Evolutionary conservation across 1,140 invertebrate species (phyloP).

Genomic region (Sipha flava): DNA sequence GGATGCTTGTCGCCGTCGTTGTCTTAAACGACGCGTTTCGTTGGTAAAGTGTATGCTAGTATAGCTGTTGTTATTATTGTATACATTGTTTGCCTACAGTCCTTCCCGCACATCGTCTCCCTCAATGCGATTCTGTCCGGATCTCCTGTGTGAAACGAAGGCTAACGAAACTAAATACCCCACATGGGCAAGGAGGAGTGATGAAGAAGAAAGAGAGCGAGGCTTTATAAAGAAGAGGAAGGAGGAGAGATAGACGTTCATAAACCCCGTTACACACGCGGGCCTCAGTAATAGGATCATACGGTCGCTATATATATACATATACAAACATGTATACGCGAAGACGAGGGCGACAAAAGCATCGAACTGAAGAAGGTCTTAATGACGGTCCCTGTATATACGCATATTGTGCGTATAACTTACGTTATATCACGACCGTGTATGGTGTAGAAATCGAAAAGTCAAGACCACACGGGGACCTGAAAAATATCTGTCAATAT

Average conservation of each 20-base stretch:
- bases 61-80: not conserved
- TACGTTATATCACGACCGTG: too few species aligned
- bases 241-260: not conserved
- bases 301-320: not conserved
- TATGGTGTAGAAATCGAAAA: too few species aligned
- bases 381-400: not conserved
- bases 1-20: not conserved
- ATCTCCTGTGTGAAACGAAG: too few species aligned
- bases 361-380: not conserved
- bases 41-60: not conserved
- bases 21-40: not conserved
- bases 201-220: not conserved
- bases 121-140: too few species aligned
- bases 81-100: not conserved
- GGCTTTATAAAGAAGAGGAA: not conserved
- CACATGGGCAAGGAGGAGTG: too few species aligned
- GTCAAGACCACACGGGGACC: too few species aligned
- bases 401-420: too few species aligned
- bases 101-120: not conserved
- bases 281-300: not conserved
- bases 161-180: slow-evolving; percentile 13
- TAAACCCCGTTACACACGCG: not conserved
- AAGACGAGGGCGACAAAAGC: not conserved
- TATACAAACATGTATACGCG: too few species aligned
- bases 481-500: too few species aligned